A percentile compares a stretch with the other conserved stretches of the same genome.
Evolutionary conservation across 2,113 vertebrate genomes (phyloP).

Genomic region (Mola mola): DNA sequence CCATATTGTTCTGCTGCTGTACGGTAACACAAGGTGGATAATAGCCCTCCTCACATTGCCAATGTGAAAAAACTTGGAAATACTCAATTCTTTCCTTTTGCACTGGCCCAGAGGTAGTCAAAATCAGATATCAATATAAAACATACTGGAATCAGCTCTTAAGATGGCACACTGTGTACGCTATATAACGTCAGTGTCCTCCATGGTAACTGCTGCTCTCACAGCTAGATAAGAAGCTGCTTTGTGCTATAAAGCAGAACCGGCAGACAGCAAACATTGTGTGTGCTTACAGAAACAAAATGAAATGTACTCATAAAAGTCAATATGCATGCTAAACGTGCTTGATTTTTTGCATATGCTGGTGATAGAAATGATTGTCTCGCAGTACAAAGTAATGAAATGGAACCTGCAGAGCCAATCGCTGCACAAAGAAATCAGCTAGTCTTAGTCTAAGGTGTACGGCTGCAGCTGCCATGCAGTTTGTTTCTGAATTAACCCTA

Average conservation of each 20-base stretch:
- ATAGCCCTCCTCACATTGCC: conserved; percentile 5
- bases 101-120: background rate
- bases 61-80: conserved; percentile 8
- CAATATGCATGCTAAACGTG: background rate
- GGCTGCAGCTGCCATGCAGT: too few relatives aligned
- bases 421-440: too few relatives aligned
- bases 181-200: background rate
- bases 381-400: too few relatives aligned
- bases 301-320: background rate
- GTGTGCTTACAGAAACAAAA: too few relatives aligned
- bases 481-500: too few relatives aligned
- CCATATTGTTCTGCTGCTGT: conserved; percentile 38
- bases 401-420: too few relatives aligned
- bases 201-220: background rate
- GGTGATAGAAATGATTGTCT: too few relatives aligned
- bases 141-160: background rate
- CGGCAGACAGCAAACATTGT: too few relatives aligned
- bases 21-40: conserved; percentile 29
- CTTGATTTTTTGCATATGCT: too few relatives aligned
- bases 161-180: background rate
- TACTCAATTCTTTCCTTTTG: background rate
- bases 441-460: too few relatives aligned
- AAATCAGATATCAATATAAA: background rate
- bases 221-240: too few relatives aligned
- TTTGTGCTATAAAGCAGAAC: too few relatives aligned